These are phyloP conservation scores for Stomatorhinus ivindoensis DNA, from an alignment of 2,113 vertebrate genomes.

Conservation along the genomic window DNA sequence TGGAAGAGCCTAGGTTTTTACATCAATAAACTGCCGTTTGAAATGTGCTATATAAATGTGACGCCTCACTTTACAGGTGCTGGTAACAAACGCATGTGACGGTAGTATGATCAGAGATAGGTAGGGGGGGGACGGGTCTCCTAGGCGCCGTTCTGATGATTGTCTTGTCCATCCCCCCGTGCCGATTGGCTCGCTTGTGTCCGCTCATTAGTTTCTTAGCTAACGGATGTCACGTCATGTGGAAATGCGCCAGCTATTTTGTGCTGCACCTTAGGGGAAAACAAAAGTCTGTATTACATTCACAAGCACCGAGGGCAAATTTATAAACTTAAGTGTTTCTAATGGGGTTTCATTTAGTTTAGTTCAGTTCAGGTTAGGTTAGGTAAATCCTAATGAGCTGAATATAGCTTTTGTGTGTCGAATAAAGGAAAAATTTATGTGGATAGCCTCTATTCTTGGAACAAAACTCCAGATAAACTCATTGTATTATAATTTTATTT, in stretches of 20 bases:
- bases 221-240: not conserved
- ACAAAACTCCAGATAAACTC: not conserved
- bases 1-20: not conserved
- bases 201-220: not conserved
- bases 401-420: not conserved
- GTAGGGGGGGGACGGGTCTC: not conserved
- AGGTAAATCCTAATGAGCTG: not conserved
- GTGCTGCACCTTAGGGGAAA: not conserved
- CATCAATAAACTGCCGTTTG: not conserved
- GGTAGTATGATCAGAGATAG: not conserved
- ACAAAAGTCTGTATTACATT: not conserved
- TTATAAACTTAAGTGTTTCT: not conserved
- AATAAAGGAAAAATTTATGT: not conserved
- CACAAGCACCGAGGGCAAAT: not conserved
- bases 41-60: not conserved
- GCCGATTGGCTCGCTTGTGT: not conserved
- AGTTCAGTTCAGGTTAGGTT: not conserved
- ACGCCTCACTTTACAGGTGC: not conserved
- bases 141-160: not conserved
- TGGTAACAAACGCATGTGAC: not conserved
- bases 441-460: not conserved
- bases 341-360: not conserved
- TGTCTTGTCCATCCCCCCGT: not conserved
- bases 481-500: not conserved
- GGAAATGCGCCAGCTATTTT: not conserved